These are phyloP conservation scores for Frankliniella intonsa DNA, from an alignment of 2,888 invertebrate genomes.

Conservation along the genomic window DNA sequence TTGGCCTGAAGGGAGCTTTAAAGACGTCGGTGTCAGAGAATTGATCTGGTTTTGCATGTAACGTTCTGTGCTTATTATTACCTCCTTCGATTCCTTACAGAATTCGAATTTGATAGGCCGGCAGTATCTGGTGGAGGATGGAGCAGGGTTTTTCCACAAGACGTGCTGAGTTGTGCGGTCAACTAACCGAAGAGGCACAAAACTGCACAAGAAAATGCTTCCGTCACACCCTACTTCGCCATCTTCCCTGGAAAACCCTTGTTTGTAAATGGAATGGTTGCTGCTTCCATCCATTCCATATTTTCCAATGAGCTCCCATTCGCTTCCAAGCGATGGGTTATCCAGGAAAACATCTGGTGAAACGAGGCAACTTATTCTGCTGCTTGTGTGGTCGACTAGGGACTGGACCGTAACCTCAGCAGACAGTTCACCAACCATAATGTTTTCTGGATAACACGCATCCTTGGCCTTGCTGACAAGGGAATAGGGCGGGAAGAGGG, in stretches of 20 bases:
- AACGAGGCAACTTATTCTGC: neutral
- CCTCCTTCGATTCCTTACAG: neutral
- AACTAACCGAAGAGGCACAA: neutral
- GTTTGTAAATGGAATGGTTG: neutral
- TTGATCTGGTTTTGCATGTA: neutral
- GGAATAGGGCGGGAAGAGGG: neutral
- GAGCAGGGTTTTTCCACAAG: neutral
- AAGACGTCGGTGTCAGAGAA: neutral
- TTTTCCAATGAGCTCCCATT: neutral
- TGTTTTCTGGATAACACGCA: neutral
- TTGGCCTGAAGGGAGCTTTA: neutral
- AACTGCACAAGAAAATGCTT: neutral
- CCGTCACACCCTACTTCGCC: neutral
- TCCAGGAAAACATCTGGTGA: neutral
- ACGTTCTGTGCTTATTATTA: neutral
- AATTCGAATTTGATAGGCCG: slow-evolving; percentile 7
- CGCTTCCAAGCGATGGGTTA: neutral
- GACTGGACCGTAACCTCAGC: neutral
- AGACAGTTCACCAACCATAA: neutral
- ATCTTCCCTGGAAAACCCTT: neutral
- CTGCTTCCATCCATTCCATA: slow-evolving; percentile 8
- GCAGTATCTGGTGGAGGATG: neutral
- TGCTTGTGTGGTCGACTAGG: neutral
- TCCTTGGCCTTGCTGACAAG: neutral
- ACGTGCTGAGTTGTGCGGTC: neutral